Conservation (phyloP, 2,113 vertebrate species). For the Vulpes lagopus region DNA sequence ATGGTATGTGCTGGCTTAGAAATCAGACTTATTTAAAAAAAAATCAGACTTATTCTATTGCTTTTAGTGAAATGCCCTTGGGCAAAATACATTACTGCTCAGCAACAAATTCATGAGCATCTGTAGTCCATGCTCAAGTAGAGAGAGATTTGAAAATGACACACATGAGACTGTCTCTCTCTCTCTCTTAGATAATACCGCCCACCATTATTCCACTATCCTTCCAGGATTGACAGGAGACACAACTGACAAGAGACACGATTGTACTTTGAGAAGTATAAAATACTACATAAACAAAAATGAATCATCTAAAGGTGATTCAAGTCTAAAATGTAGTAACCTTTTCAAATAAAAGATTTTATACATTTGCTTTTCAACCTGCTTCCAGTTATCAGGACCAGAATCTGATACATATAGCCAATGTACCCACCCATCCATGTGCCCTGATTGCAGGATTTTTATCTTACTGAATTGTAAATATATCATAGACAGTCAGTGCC, state of each 20-base stretch:
- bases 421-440: not conserved
- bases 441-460: not conserved
- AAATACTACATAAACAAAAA: not conserved
- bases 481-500: not conserved
- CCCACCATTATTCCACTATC: not conserved
- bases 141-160: not conserved
- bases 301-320: not conserved
- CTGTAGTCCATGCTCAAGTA: not conserved
- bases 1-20: not conserved
- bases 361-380: not conserved
- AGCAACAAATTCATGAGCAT: not conserved
- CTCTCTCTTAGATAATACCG: not conserved
- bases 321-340: not conserved
- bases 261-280: not conserved
- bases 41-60: not conserved
- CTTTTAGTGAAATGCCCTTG: not conserved
- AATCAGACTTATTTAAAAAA: not conserved
- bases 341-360: conserved; percentile 47
- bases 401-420: not conserved
- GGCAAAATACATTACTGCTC: not conserved
- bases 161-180: not conserved
- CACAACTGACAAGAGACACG: not conserved
- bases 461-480: not conserved
- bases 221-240: not conserved
- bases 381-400: conserved; percentile 1